Conservation (phyloP, 2,797 vertebrate genomes). For the Megaceryle alcyon region DNA sequence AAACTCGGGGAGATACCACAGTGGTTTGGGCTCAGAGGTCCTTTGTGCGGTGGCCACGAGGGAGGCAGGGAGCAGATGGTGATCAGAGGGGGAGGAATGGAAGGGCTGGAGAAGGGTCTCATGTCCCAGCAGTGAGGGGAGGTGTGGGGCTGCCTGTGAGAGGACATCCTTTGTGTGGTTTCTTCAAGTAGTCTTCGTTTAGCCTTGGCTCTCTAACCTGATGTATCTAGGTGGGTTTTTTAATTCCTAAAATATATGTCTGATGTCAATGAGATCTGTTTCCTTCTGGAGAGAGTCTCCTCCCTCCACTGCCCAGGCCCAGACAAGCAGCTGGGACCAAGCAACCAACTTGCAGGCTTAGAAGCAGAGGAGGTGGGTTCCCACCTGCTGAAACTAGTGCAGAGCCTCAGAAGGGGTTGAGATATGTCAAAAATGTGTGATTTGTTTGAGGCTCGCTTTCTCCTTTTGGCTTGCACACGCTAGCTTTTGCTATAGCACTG, state of each 20-base stretch:
- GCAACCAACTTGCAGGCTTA: background rate
- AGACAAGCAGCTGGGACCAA: background rate
- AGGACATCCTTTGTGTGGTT: background rate
- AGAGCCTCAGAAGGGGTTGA: background rate
- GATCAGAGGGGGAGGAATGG: background rate
- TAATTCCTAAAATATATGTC: background rate
- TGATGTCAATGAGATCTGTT: background rate
- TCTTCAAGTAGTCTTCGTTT: background rate
- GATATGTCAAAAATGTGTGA: background rate
- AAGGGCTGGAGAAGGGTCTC: background rate
- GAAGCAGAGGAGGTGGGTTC: background rate
- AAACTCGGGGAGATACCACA: background rate
- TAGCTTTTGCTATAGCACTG: background rate
- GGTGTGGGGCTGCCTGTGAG: rapidly evolving
- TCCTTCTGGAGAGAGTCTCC: background rate
- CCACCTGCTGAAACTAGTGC: background rate
- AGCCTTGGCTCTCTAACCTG: background rate
- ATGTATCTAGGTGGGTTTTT: background rate
- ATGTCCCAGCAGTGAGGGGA: background rate
- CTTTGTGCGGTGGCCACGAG: background rate
- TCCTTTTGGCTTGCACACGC: background rate
- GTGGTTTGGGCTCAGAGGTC: background rate
- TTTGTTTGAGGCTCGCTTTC: background rate
- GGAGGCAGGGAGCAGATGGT: background rate
- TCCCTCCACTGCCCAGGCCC: background rate